Conservation (phyloP, 2,888 invertebrate genomes). For the Erebia aethiops region DNA sequence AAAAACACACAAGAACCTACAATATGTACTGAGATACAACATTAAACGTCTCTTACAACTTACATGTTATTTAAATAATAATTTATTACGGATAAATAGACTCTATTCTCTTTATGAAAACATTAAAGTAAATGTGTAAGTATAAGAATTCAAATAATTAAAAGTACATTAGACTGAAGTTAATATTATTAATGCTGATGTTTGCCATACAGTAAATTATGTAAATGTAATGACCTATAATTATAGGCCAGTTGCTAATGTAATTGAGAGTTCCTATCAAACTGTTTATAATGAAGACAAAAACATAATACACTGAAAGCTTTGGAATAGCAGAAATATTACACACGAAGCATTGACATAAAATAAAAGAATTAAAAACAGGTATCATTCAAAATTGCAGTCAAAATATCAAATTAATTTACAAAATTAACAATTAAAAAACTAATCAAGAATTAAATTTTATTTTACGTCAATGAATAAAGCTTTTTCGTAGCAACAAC, state of each 20-base stretch:
- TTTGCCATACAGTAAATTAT: neutral
- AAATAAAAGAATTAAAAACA: neutral
- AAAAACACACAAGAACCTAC: neutral
- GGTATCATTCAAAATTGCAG: too few relatives aligned
- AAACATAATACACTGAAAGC: neutral
- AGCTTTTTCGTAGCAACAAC: neutral
- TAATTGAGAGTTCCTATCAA: neutral
- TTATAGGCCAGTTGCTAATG: neutral
- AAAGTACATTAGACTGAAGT: neutral
- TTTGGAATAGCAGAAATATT: neutral
- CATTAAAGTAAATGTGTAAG: neutral
- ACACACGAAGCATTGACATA: slow-evolving; percentile 1
- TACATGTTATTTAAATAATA: neutral
- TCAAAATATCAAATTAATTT: neutral
- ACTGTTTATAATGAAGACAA: neutral
- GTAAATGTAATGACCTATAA: too few relatives aligned
- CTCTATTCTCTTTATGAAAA: slow-evolving; percentile 1
- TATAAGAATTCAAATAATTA: too few relatives aligned
- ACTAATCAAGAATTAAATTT: neutral
- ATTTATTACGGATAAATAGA: slow-evolving; percentile 15
- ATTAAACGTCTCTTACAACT: neutral
- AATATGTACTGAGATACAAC: neutral
- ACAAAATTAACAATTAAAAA: neutral
- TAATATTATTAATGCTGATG: neutral
- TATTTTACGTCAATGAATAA: neutral